A percentile compares a stretch with the other conserved stretches of the same genome.
Evolutionary conservation across 2,797 vertebrate species (phyloP).

Genomic region (Orestias chungarensis): DNA sequence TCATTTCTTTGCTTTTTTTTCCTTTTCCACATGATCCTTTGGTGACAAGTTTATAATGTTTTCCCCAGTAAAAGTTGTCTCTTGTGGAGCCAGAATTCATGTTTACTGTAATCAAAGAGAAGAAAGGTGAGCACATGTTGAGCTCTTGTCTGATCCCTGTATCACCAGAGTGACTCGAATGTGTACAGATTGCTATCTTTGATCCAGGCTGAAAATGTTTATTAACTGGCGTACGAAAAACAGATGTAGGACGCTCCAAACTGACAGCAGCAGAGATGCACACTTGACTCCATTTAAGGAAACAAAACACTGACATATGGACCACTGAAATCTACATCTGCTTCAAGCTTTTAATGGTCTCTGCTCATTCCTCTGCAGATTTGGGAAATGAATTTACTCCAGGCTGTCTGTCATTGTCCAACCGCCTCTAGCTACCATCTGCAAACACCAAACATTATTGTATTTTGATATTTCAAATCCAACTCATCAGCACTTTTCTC

Average conservation of each 20-base stretch:
- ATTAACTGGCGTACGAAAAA: constrained; percentile 37
- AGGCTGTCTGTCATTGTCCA: constrained; percentile 27
- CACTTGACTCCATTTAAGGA: constrained; percentile 25
- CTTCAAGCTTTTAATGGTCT: constrained; percentile 15
- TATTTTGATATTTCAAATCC: constrained; percentile 50
- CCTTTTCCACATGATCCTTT: constrained; percentile 12
- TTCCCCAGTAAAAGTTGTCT: constrained; percentile 16
- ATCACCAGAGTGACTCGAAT: constrained; percentile 30
- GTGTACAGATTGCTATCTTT: constrained; percentile 40
- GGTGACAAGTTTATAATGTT: constrained; percentile 2
- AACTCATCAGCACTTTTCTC: constrained; percentile 19
- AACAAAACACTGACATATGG: constrained; percentile 43
- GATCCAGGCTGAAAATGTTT: constrained; percentile 46
- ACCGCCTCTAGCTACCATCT: constrained; percentile 21
- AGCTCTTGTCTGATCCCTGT: constrained; percentile 8
- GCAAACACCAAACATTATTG: constrained; percentile 35
- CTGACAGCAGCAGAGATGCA: constrained; percentile 29
- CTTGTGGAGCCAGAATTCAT: constrained; percentile 15
- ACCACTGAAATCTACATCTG: constrained; percentile 39
- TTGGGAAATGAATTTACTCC: constrained; percentile 32
- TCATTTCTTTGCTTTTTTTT: constrained; percentile 40
- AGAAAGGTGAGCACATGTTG: constrained; percentile 41
- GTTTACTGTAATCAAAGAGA: constrained; percentile 28
- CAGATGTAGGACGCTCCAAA: constrained; percentile 45
- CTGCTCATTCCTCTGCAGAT: constrained; percentile 24